Conservation (phyloP, 2,113 vertebrate genomes). For the Pica pica region DNA sequence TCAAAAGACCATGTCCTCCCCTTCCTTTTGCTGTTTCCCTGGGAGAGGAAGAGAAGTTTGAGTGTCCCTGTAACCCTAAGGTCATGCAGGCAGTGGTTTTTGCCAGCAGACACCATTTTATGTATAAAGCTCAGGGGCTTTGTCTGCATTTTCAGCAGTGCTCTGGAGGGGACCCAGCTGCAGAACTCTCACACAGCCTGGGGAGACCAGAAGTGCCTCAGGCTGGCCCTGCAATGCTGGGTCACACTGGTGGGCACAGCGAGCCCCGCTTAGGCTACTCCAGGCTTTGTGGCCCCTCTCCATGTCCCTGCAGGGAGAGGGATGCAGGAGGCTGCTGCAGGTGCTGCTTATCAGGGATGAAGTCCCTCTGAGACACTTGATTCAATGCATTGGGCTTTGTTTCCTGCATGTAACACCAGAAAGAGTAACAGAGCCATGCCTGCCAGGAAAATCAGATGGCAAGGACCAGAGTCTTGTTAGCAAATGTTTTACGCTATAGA, state of each 20-base stretch:
- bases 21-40: background rate
- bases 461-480: background rate
- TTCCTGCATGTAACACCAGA: background rate
- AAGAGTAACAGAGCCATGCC: background rate
- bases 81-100: background rate
- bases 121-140: background rate
- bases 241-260: background rate
- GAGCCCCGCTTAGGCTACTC: background rate
- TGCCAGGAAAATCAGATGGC: background rate
- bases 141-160: background rate
- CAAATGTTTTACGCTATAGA: background rate
- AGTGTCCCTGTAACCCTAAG: background rate
- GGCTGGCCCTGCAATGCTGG: background rate
- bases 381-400: background rate
- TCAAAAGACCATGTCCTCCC: background rate
- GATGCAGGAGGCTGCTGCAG: background rate
- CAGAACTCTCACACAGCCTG: rapidly evolving
- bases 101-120: background rate
- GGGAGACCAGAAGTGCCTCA: background rate
- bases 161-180: background rate
- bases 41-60: background rate
- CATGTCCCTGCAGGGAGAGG: background rate
- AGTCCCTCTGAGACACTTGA: rapidly evolving
- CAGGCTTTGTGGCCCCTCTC: background rate
- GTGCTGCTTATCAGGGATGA: background rate